phyloP scores from a whole-genome alignment of 2,888 invertebrate genomes.

The Desoria tigrina region DNA sequence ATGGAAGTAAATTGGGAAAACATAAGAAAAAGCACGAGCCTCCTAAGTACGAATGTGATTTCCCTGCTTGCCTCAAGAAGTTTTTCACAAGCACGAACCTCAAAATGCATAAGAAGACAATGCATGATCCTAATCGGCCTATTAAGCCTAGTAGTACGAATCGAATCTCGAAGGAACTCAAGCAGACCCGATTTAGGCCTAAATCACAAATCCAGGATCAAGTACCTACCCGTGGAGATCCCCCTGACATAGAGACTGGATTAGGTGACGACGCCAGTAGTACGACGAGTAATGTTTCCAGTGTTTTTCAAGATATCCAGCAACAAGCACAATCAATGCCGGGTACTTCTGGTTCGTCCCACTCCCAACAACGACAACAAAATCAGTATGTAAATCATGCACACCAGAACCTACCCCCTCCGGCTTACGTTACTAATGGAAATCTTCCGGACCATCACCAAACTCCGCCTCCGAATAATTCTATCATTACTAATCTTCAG shows the following conservation, averaged over 20 bases:
- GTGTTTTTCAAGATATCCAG: background rate
- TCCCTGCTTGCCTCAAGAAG: background rate
- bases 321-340: too few species aligned
- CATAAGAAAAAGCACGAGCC: slow-evolving; percentile 5
- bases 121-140: background rate
- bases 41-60: background rate
- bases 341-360: background rate
- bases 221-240: too few species aligned
- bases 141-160: background rate
- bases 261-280: background rate
- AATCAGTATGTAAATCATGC: too few species aligned
- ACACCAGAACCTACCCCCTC: background rate
- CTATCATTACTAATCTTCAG: background rate
- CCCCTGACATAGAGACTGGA: too few species aligned
- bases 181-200: background rate
- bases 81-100: slow-evolving; percentile 7
- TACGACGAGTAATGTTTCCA: slow-evolving; percentile 2
- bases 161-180: background rate
- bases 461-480: background rate
- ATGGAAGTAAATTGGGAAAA: slow-evolving; percentile 7
- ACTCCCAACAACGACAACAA: background rate
- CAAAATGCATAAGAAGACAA: background rate
- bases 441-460: background rate
- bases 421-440: slow-evolving; percentile 1
- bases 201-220: too few species aligned